Conservation (phyloP, 2,797 vertebrate species). For the Myotis myotis region DNA sequence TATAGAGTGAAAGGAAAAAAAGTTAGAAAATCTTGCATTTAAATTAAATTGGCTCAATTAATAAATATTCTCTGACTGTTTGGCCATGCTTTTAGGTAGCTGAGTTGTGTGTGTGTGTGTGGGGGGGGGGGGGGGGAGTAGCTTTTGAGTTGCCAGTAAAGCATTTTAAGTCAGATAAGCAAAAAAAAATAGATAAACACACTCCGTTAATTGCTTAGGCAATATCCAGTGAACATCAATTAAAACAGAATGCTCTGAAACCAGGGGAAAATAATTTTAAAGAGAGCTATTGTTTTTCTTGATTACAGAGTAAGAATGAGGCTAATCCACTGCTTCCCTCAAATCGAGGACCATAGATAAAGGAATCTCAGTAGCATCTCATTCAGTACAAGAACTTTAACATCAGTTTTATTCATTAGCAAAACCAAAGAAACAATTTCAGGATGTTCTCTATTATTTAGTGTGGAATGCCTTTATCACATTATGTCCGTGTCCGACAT, state of each 20-base stretch:
- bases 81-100: background rate
- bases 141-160: slow-evolving; percentile 27
- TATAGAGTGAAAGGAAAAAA: background rate
- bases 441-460: slow-evolving; percentile 44
- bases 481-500: slow-evolving; percentile 40
- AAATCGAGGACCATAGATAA: background rate
- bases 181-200: slow-evolving; percentile 1
- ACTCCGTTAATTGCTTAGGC: slow-evolving; percentile 22
- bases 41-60: background rate
- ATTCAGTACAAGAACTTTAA: slow-evolving; percentile 25
- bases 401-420: slow-evolving; percentile 47
- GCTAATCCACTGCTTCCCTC: background rate
- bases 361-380: background rate
- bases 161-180: slow-evolving; percentile 35
- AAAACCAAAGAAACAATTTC: slow-evolving; percentile 47
- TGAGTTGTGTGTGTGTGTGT: background rate
- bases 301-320: slow-evolving; percentile 55
- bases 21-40: background rate
- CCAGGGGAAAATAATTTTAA: slow-evolving; percentile 54
- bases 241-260: slow-evolving; percentile 59
- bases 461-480: background rate
- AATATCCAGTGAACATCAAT: slow-evolving; percentile 43
- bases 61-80: background rate
- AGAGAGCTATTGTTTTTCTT: slow-evolving; percentile 51
- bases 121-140: too few relatives aligned